Evolutionary conservation across 2,113 vertebrate genomes (phyloP).

Genomic region (Symphodus melops): DNA sequence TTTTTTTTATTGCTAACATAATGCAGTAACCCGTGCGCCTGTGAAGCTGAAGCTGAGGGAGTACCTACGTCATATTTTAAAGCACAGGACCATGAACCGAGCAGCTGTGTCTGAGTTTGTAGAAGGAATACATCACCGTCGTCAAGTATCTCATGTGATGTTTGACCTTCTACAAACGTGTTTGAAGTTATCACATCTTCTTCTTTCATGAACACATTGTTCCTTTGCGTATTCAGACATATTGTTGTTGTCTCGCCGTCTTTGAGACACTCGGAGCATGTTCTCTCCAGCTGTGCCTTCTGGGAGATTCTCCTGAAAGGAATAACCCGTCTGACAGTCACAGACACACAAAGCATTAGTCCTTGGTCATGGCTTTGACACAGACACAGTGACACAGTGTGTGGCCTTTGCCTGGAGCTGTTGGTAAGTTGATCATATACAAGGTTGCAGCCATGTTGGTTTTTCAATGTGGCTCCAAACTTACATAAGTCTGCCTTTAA

Average conservation of each 20-base stretch:
- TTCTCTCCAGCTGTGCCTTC: not conserved
- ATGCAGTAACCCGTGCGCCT: too few species aligned
- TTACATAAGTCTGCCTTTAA: not conserved
- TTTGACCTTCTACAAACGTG: not conserved
- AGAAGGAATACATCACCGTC: not conserved
- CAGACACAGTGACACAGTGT: slow-evolving; percentile 46
- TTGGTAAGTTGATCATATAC: not conserved
- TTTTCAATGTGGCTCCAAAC: not conserved
- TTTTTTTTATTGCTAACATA: too few species aligned
- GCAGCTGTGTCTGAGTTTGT: too few species aligned
- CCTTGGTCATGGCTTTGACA: slow-evolving; percentile 14
- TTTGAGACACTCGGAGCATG: not conserved
- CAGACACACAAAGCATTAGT: slow-evolving; percentile 9
- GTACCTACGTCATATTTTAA: too few species aligned
- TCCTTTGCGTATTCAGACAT: not conserved
- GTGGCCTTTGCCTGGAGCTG: slow-evolving; percentile 35
- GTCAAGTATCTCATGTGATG: slow-evolving; percentile 1
- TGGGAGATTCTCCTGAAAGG: slow-evolving; percentile 1
- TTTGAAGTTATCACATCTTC: slow-evolving; percentile 1
- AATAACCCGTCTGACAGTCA: not conserved
- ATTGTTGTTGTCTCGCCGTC: not conserved
- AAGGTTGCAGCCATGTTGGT: slow-evolving; percentile 3
- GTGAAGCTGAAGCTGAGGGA: too few species aligned
- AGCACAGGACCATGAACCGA: too few species aligned
- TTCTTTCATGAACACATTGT: too few species aligned